Conservation (phyloP, 2,797 vertebrate species). For the Basileuterus tristriatus region DNA sequence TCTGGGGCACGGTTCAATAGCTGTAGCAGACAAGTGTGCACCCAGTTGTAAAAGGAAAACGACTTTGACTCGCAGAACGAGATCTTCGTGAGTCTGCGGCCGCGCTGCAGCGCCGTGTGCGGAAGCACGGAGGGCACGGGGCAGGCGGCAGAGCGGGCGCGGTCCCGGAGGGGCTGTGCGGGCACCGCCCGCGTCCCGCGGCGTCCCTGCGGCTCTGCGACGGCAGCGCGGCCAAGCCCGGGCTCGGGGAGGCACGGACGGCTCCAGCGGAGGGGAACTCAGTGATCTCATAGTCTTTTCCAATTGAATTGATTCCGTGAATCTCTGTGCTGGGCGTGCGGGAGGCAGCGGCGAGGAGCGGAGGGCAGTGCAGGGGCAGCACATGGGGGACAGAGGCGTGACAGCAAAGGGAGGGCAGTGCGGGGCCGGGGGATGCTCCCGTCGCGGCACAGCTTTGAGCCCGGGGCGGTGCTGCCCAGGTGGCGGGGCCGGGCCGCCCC, state of each 20-base stretch:
- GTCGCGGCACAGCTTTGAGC: background rate
- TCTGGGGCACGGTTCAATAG: accelerated
- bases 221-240: background rate
- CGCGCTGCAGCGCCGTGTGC: accelerated
- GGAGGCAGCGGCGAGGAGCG: background rate
- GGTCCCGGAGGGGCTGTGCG: background rate
- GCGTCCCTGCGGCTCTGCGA: background rate
- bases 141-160: background rate
- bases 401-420: accelerated
- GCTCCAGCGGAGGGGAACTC: background rate
- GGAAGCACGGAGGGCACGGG: background rate
- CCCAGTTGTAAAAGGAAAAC: too few relatives aligned
- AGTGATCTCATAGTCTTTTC: background rate
- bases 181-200: background rate
- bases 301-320: background rate
- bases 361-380: background rate
- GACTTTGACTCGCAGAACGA: background rate
- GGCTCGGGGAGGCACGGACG: background rate
- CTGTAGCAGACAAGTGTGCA: accelerated
- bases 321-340: background rate
- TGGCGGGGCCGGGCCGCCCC: background rate
- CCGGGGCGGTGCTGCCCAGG: background rate
- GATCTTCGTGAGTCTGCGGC: accelerated
- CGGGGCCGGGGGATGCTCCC: background rate
- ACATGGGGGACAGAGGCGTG: background rate